Conservation (phyloP, 2,113 vertebrate species). For the Eubucco bourcierii region DNA sequence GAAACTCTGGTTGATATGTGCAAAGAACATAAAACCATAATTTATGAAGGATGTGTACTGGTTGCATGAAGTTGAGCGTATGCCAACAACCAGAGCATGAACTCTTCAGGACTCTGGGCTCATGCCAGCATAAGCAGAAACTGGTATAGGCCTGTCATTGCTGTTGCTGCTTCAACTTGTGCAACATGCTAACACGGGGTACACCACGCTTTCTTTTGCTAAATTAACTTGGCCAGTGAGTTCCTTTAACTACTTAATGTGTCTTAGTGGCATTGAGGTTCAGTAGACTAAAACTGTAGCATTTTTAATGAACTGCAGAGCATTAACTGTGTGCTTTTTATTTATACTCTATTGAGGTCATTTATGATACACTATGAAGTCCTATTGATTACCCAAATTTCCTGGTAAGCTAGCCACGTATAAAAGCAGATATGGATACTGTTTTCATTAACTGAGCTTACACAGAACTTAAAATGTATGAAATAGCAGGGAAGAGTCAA, state of each 20-base stretch:
- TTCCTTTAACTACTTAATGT: neutral
- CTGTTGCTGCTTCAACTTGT: neutral
- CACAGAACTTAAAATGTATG: neutral
- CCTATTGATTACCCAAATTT: neutral
- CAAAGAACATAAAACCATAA: neutral
- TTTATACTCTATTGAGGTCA: neutral
- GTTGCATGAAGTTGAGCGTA: neutral
- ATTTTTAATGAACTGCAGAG: neutral
- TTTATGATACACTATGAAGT: neutral
- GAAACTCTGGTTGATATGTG: neutral
- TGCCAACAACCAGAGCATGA: neutral
- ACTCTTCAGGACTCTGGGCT: neutral
- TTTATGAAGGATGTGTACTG: neutral
- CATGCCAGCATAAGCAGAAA: neutral
- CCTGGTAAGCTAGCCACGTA: neutral
- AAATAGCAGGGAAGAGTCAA: neutral
- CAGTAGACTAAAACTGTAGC: neutral
- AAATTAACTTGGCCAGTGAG: neutral
- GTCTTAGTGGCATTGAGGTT: neutral
- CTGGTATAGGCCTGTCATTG: neutral
- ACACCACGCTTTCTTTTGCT: neutral
- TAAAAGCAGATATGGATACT: neutral
- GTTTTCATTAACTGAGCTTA: neutral
- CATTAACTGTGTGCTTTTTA: neutral
- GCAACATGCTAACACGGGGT: neutral